phyloP scores from a whole-genome alignment of 2,797 vertebrate genomes.

The Lithobates pipiens region DNA sequence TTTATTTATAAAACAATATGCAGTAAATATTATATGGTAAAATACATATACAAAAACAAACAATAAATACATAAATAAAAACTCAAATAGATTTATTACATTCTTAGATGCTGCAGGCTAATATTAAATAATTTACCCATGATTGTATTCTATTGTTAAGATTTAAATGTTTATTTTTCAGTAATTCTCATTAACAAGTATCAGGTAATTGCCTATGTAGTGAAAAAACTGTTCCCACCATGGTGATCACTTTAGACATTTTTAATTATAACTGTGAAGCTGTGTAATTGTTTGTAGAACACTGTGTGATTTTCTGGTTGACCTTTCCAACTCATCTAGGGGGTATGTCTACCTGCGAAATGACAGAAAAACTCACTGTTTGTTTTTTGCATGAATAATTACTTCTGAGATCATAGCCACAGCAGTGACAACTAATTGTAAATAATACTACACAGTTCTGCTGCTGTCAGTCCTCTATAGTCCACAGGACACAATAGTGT shows the following conservation, averaged over 20 bases:
- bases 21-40: too few relatives aligned
- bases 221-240: background rate
- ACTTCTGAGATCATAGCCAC: background rate
- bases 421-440: background rate
- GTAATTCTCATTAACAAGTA: background rate
- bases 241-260: background rate
- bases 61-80: too few relatives aligned
- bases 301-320: background rate
- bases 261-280: background rate
- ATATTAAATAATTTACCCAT: background rate
- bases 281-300: background rate
- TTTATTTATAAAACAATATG: too few relatives aligned
- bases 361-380: background rate
- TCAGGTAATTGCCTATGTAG: background rate
- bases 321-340: background rate
- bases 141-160: background rate
- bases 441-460: background rate
- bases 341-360: background rate
- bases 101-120: background rate
- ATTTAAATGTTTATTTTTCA: slow-evolving; percentile 1
- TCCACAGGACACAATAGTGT: background rate
- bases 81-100: background rate
- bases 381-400: background rate
- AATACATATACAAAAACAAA: too few relatives aligned
- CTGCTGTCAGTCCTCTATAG: background rate